phyloP scores from a whole-genome alignment of 2,888 invertebrate species.

The Chromoteleia sp. region DNA sequence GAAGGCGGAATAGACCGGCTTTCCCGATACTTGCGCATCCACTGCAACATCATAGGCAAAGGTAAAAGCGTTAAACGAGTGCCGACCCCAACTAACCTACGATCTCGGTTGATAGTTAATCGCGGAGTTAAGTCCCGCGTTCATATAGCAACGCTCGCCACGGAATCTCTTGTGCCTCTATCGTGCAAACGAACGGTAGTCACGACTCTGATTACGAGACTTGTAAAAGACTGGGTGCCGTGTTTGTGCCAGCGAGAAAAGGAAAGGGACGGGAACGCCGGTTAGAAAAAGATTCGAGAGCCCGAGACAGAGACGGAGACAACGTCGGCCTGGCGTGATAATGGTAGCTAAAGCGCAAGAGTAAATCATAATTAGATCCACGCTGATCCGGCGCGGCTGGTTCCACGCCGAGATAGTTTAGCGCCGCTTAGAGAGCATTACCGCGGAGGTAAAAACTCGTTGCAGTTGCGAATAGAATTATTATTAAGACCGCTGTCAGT shows the following conservation, averaged over 20 bases:
- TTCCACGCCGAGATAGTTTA: conserved; percentile 22
- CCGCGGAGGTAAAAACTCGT: conserved; percentile 3
- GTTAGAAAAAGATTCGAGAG: conserved; percentile 46
- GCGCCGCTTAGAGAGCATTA: conserved; percentile 24
- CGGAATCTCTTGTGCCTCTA: conserved; percentile 74
- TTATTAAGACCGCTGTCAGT: conserved; percentile 34
- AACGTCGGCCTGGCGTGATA: conserved; percentile 59
- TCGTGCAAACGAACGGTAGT: conserved; percentile 81
- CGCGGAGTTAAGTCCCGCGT: conserved; percentile 74
- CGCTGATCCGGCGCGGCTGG: conserved; percentile 45
- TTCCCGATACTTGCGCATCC: conserved; percentile 62
- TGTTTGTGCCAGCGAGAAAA: conserved; percentile 57
- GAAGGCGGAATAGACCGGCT: conserved; percentile 57
- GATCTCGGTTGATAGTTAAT: conserved; percentile 79
- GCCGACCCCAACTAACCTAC: conserved; percentile 80
- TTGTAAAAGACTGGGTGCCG: conserved; percentile 74
- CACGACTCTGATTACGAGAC: conserved; percentile 79
- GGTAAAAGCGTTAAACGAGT: conserved; percentile 77
- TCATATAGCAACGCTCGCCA: conserved; percentile 71
- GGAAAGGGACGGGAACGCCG: conserved; percentile 51
- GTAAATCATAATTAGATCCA: conserved; percentile 76
- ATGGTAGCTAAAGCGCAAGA: conserved; percentile 65
- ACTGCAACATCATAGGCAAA: conserved; percentile 68
- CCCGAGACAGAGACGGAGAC: conserved; percentile 45
- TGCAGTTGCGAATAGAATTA: conserved; percentile 33